Evolutionary conservation across 2,113 vertebrate species (phyloP).

Genomic region (Seriola quinqueradiata): DNA sequence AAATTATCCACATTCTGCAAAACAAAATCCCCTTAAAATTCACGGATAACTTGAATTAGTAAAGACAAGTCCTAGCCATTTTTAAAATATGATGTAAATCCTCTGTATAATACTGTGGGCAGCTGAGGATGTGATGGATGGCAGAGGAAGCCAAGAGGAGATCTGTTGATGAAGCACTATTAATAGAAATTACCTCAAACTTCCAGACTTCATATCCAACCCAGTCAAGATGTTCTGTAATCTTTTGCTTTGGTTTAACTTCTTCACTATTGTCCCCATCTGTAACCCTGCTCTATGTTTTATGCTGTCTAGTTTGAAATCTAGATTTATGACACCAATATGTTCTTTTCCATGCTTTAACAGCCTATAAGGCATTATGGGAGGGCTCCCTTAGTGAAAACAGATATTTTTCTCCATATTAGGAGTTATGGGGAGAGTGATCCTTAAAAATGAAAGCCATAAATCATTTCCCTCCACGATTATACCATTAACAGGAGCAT

Average conservation of each 20-base stretch:
- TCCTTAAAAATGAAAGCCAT: constrained; percentile 86
- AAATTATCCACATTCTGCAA: constrained; percentile 27
- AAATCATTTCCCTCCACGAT: constrained; percentile 84
- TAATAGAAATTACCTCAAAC: constrained; percentile 75
- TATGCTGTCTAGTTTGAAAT: constrained; percentile 80
- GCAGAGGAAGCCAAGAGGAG: constrained; percentile 42
- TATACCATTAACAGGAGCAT: constrained; percentile 85
- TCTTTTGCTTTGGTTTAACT: constrained; percentile 67
- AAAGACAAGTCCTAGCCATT: constrained; percentile 24
- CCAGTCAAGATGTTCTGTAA: constrained; percentile 67
- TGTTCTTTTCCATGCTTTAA: constrained; percentile 85
- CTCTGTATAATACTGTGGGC: constrained; percentile 33
- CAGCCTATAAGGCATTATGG: constrained; percentile 80
- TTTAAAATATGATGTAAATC: constrained; percentile 38
- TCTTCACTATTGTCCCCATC: constrained; percentile 70
- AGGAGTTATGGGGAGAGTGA: constrained; percentile 83
- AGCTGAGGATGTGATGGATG: constrained; percentile 54
- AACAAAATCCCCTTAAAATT: constrained; percentile 42
- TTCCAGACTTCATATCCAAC: constrained; percentile 67
- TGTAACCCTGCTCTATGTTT: constrained; percentile 73
- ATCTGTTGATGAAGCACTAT: constrained; percentile 68
- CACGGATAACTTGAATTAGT: constrained; percentile 21
- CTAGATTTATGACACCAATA: constrained; percentile 87
- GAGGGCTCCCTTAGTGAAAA: constrained; percentile 83
- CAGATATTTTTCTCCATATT: constrained; percentile 84